Evolutionary conservation across 2,888 invertebrate genomes (phyloP).

Genomic region (Lithophane semibrunnea): DNA sequence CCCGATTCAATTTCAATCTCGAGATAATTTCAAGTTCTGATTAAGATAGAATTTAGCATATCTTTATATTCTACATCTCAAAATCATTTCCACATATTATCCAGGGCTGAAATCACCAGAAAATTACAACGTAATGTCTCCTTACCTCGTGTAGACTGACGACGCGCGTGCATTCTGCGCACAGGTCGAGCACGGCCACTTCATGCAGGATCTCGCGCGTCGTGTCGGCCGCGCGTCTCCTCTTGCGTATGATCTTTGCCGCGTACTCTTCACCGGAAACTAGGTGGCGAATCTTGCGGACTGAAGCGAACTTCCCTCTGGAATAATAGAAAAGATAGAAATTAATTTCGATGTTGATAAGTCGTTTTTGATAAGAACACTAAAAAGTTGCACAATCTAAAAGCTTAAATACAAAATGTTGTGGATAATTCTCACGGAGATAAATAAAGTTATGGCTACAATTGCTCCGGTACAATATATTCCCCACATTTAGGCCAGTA

Average conservation of each 20-base stretch:
- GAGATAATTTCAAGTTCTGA: too few species aligned
- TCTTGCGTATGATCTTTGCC: conserved; percentile 98
- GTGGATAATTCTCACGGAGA: conserved; percentile 21
- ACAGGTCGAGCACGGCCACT: conserved; percentile 97
- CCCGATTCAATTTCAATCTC: not conserved
- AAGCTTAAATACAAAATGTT: not conserved
- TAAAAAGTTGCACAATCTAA: not conserved
- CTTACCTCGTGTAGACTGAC: conserved; percentile 96
- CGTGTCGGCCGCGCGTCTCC: conserved; percentile 96
- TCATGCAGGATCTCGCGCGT: conserved; percentile 98
- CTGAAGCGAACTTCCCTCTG: conserved; percentile 99
- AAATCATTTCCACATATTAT: too few species aligned
- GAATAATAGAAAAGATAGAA: conserved; percentile 74
- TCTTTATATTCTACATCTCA: too few species aligned
- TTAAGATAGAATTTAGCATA: too few species aligned
- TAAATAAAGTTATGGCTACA: conserved; percentile 14
- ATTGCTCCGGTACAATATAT: conserved; percentile 7
- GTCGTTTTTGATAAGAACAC: not conserved
- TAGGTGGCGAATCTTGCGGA: conserved; percentile 96
- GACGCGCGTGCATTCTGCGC: conserved; percentile 95
- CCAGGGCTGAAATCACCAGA: not conserved
- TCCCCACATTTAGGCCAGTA: conserved; percentile 36
- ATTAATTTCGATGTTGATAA: not conserved
- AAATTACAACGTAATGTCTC: not conserved
- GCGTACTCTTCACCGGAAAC: conserved; percentile 97